Conservation (phyloP, 2,797 vertebrate species). For the Syngnathus rostellatus region DNA sequence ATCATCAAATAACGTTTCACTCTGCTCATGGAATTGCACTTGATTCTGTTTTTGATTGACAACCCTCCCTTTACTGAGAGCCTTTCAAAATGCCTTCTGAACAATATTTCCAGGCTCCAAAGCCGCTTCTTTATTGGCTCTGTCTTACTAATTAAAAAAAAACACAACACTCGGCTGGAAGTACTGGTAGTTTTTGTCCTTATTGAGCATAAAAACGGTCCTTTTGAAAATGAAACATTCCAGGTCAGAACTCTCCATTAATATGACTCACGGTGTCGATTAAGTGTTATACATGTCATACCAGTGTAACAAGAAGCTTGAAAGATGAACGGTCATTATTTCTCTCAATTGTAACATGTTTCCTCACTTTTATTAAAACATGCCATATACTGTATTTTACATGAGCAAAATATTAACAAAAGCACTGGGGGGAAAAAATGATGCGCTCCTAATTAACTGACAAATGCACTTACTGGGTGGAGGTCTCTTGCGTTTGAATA, state of each 20-base stretch:
- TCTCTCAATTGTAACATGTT: not conserved
- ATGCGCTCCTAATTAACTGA: too few species aligned
- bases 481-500: not conserved
- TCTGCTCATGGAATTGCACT: conserved; percentile 46
- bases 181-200: not conserved
- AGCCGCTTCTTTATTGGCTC: conserved; percentile 65
- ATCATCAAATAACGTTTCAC: conserved; percentile 42
- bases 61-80: conserved; percentile 31
- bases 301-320: not conserved
- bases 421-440: not conserved
- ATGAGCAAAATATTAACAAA: not conserved
- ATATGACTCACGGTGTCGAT: not conserved
- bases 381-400: not conserved
- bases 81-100: conserved; percentile 65
- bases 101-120: conserved; percentile 62
- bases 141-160: conserved; percentile 70
- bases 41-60: conserved; percentile 54
- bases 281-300: not conserved
- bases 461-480: too few species aligned
- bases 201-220: not conserved
- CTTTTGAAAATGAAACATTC: not conserved
- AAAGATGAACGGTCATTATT: not conserved
- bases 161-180: conserved; percentile 62
- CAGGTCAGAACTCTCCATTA: not conserved
- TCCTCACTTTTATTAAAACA: not conserved